Percentiles rank a stretch among this genome's conserved stretches.
phyloP scores from a whole-genome alignment of 2,113 vertebrate species.

The Cyanocitta stelleri region DNA sequence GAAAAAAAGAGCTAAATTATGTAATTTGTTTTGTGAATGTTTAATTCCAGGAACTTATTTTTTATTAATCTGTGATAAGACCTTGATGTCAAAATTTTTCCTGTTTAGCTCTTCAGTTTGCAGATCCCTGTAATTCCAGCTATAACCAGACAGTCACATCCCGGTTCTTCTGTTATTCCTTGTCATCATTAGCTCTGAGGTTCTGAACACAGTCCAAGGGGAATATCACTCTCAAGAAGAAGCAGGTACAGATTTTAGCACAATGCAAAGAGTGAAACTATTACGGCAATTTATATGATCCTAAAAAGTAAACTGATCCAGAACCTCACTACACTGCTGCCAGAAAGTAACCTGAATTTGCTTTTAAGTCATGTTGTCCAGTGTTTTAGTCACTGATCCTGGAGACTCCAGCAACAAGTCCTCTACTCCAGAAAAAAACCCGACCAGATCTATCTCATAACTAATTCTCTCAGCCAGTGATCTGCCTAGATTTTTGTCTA shows the following conservation, averaged over 20 bases:
- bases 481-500: neutral
- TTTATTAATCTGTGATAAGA: neutral
- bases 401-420: neutral
- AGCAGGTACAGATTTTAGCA: neutral
- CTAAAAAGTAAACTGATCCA: neutral
- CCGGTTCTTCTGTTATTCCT: neutral
- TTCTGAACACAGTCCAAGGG: neutral
- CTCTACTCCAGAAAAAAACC: neutral
- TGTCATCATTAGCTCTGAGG: neutral
- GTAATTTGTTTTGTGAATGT: neutral
- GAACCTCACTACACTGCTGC: neutral
- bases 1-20: neutral
- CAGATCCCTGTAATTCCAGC: neutral
- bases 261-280: neutral
- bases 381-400: neutral
- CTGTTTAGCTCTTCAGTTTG: neutral
- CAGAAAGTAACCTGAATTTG: neutral
- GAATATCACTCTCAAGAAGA: neutral
- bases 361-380: neutral
- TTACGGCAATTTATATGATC: neutral
- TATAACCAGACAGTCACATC: neutral
- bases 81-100: neutral
- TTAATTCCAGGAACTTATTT: neutral
- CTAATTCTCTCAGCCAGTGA: neutral
- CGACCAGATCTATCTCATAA: neutral